phyloP scores from a whole-genome alignment of 2,888 invertebrate species.

The Chironomus riparius region DNA sequence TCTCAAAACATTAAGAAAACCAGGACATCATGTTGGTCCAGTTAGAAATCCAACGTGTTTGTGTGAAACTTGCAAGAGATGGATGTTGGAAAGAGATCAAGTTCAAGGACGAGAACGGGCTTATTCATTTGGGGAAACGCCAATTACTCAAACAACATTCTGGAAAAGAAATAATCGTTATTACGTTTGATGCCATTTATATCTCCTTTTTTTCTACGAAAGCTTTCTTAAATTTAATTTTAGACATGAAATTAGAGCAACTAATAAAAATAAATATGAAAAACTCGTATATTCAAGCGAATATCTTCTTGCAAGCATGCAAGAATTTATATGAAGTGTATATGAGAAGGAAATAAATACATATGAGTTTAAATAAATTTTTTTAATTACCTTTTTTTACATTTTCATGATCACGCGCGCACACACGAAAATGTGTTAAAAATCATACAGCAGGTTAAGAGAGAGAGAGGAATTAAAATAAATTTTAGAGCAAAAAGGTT shows the following conservation, averaged over 20 bases:
- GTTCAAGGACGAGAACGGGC: slow-evolving; percentile 44
- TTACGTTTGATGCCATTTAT: slow-evolving; percentile 11
- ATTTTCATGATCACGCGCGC: neutral
- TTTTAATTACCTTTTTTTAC: neutral
- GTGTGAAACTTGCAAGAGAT: slow-evolving; percentile 56
- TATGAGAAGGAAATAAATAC: neutral
- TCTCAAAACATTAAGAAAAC: slow-evolving; percentile 51
- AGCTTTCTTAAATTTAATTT: neutral
- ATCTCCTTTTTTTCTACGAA: neutral
- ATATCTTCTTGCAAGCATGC: too few relatives aligned
- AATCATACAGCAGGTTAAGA: neutral
- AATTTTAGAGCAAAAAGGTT: neutral
- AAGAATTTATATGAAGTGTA: too few relatives aligned
- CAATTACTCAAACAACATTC: slow-evolving; percentile 33
- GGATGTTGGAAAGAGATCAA: slow-evolving; percentile 44
- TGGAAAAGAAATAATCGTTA: slow-evolving; percentile 27
- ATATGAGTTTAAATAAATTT: neutral
- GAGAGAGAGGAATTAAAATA: neutral
- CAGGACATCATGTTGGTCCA: slow-evolving; percentile 64
- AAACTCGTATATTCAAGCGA: neutral
- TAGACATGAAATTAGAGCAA: slow-evolving; percentile 1
- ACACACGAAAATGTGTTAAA: neutral
- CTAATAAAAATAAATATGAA: neutral
- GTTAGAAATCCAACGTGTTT: slow-evolving; percentile 61
- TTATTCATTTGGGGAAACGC: slow-evolving; percentile 49